Conservation (phyloP, 2,113 vertebrate genomes). For the Fulmarus glacialis region DNA sequence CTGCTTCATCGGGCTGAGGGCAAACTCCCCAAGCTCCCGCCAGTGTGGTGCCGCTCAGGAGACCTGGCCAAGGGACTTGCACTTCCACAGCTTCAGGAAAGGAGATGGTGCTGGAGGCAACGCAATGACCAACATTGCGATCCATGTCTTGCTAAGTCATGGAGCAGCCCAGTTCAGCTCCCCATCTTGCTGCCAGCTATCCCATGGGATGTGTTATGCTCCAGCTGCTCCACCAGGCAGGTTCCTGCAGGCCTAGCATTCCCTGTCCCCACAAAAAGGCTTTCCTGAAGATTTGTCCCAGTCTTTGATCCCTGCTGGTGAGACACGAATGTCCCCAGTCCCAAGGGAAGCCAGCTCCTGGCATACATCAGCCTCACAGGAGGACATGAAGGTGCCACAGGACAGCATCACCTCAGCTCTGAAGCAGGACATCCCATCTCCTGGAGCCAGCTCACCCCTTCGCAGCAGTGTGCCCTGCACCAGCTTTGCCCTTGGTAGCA, state of each 20-base stretch:
- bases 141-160: neutral
- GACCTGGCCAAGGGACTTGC: neutral
- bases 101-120: neutral
- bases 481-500: neutral
- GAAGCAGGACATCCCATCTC: neutral
- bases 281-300: neutral
- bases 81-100: neutral
- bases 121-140: rapidly evolving
- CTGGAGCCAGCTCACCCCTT: rapidly evolving
- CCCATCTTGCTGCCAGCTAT: neutral
- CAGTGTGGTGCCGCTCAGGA: rapidly evolving
- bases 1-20: neutral
- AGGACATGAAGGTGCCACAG: neutral
- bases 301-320: neutral
- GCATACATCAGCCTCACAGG: neutral
- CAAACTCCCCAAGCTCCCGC: neutral
- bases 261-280: neutral
- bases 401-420: neutral
- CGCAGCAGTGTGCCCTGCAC: neutral
- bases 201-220: neutral
- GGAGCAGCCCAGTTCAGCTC: neutral
- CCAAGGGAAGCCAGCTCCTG: neutral
- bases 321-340: neutral
- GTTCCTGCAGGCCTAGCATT: neutral
- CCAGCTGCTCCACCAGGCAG: neutral